Evolutionary conservation across 2,888 invertebrate genomes (phyloP), one percentile per base, ranked within the genome.

Genomic region (Apoda limacodes): DNA sequence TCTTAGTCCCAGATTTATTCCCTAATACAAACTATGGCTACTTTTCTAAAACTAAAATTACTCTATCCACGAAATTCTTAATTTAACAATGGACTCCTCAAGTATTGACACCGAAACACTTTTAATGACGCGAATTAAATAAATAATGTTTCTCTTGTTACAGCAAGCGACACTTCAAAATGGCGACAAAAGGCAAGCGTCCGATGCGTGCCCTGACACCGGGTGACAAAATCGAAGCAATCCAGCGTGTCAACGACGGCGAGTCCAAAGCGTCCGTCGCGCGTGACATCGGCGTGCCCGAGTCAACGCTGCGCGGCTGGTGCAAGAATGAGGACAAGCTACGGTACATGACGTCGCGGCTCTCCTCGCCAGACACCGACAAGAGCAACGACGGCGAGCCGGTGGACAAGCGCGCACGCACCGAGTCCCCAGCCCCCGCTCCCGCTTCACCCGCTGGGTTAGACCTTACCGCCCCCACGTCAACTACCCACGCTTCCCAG

Each of bases 201-300:
- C 90, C 91, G n/a, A 70, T 90, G 68, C 85, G 90, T 42, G 86
- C 89, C 49, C 81, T 92, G 46, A 88, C 89, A 39, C 88, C 90
- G 26, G 82, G 86, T 40, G 91, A 92, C 60, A 93, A 93, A 72
- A 85, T 93, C 48, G 86, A 88, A 52, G 92, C 92, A 20, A 90
- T 93, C 46, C 86, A 89, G 50, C 82, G 92, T 42, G 91, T 93
- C 24, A 90, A 90, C 74, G 88, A 89, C 60, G 92, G 92, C 29
- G 91, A 92, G 63, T 90, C 90, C 33, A 92, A 93, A 56, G 92
- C 93, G 2, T 90, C 92, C 1, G 92, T 93, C 2, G 92, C 92
- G 2, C 82, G 92, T 3, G 90, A 92, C 60, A 91, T 92, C 55
- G 91, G 92, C 19, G 92, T 93, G 10, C 92, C 93, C 1, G 93